These are phyloP conservation scores for Conopomorpha cramerella DNA, from an alignment of 1,140 invertebrate species.

Conservation along the genomic window DNA sequence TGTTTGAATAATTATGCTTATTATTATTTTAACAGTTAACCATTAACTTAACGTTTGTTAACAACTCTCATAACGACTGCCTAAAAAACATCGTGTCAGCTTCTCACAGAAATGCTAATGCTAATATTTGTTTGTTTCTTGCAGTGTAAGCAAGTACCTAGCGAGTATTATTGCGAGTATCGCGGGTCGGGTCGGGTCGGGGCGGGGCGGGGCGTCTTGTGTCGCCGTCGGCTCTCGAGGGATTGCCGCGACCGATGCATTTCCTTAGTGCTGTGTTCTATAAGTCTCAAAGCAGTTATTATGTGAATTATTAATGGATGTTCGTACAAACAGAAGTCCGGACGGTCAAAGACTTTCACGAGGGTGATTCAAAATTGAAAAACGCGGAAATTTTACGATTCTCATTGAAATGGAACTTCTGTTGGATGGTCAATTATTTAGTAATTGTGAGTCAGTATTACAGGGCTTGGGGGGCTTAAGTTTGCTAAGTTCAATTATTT, in stretches of 20 bases:
- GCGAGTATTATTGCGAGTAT: constrained; percentile 9
- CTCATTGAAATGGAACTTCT: constrained; percentile 12
- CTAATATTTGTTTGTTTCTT: constrained; percentile 20
- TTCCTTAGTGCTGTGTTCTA: constrained; percentile 31
- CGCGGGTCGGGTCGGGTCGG: not conserved
- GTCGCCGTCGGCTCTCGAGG: constrained; percentile 4
- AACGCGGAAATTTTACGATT: constrained; percentile 10
- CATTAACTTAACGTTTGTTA: too few relatives aligned
- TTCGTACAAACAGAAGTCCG: constrained; percentile 20
- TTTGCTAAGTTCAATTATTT: constrained; percentile 8
- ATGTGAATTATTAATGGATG: constrained; percentile 51
- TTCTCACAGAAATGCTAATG: not conserved
- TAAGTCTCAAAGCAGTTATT: constrained; percentile 51
- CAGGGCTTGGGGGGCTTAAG: constrained; percentile 22
- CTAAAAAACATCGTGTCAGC: too few relatives aligned
- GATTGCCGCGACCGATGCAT: constrained; percentile 17
- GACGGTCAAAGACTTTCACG: too few relatives aligned
- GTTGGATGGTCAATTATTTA: constrained; percentile 35
- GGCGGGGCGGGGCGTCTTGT: not conserved
- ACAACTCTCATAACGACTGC: constrained; percentile 38
- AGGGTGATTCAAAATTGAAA: too few relatives aligned
- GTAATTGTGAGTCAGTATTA: constrained; percentile 52
- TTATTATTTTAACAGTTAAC: too few relatives aligned
- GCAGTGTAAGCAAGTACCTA: constrained; percentile 36
- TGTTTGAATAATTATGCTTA: too few relatives aligned